A percentile compares a stretch with the other conserved stretches of the same genome.
These are phyloP conservation scores for Pogonomyrmex barbatus DNA, from an alignment of 1,140 invertebrate genomes.

Conservation along the genomic window DNA sequence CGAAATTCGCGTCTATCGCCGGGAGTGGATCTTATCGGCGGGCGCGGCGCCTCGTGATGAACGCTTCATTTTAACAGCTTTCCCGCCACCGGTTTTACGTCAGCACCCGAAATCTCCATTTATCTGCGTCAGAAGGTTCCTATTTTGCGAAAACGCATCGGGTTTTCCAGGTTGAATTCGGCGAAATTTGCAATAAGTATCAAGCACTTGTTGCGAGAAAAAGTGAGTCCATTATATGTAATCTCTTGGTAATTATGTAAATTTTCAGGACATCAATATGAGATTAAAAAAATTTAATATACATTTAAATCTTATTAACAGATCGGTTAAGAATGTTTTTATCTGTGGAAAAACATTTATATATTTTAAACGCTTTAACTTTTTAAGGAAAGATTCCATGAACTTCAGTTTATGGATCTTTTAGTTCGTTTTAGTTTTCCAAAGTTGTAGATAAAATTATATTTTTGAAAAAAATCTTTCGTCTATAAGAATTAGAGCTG, in stretches of 20 bases:
- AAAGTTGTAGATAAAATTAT: neutral
- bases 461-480: neutral
- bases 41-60: slow-evolving; percentile 22
- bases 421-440: neutral
- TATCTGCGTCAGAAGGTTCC: neutral
- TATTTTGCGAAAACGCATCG: neutral
- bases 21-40: slow-evolving; percentile 47
- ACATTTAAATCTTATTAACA: neutral
- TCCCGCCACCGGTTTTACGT: slow-evolving; percentile 32
- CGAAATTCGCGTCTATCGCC: slow-evolving; percentile 37
- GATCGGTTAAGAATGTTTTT: neutral
- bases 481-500: neutral
- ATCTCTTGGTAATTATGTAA: neutral
- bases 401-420: neutral
- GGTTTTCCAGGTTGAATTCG: neutral
- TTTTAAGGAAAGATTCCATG: neutral
- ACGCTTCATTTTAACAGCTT: slow-evolving; percentile 44
- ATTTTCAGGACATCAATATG: neutral
- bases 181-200: neutral
- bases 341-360: neutral
- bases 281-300: neutral
- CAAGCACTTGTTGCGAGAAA: slow-evolving; percentile 17
- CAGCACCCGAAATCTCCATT: neutral
- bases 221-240: neutral
- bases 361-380: neutral